Base-by-base conservation (phyloP, 2,113 vertebrate species). In the Sinocyclocheilus anshuiensis region DNA sequence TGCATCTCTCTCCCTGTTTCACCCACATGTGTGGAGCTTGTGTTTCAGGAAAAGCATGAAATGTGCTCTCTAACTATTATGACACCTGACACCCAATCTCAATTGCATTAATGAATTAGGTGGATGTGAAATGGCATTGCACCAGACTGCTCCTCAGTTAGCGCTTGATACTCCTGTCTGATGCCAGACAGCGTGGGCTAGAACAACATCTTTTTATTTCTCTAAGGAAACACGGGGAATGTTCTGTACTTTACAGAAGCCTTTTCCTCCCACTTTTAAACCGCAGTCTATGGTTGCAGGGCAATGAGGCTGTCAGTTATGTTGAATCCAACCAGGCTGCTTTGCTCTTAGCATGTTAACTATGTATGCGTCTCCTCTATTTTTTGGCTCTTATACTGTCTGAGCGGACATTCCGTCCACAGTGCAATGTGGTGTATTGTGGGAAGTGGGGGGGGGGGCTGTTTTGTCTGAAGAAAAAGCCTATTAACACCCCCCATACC, bases 201-300 rank as follows among this genome's bases (percentile, higher is more conserved):
- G 77, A 90, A 91, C 89, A 90, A 90, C 84, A 72, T 78, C 85
- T 90, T 82, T 86, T 83, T 87, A 91, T 90, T 91, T 86, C 86
- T 89, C 87, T 74, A 86, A 91, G 83, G 84, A 50, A 91, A 89
- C 87, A 57, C 18, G n/a, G 77, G 83, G 80, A 87, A 86, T 85
- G 26, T 89, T 88, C 24, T 33, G 75, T 16, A 82, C 71, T 81
- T 83, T 87, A 86, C 86, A 90, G 83, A 86, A 89, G 87, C 82
- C 84, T 84, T 79, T 89, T 87, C 79, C 87, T 87, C 86, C 81
- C 86, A 79, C 81, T 74, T 81, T 88, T 42, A 91, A 90, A 72
- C 76, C 86, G 42, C 86, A 87, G 88, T 89, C 86, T 85, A 83
- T 71, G 39, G 13, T 81, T 15, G 24, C 8, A 50, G 26, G 63